Evolutionary conservation across 1,140 invertebrate species (phyloP).

Genomic region (Pemphigus obesinymphae): DNA sequence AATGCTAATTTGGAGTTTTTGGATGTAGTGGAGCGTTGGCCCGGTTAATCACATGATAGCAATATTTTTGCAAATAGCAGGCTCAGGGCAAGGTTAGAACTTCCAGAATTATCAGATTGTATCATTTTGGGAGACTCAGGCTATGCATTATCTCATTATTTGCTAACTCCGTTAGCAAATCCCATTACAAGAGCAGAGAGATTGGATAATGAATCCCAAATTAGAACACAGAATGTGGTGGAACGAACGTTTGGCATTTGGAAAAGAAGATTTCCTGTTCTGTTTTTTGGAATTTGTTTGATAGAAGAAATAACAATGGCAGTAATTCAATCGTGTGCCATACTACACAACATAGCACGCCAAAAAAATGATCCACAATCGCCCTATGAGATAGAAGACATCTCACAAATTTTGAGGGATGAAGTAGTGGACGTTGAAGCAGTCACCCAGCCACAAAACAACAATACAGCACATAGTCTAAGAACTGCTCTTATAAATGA

Average conservation of each 20-base stretch:
- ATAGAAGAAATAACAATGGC: no score
- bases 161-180: slow-evolving; percentile 41
- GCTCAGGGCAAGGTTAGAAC: slow-evolving; percentile 44
- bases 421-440: background rate
- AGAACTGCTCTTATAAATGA: background rate
- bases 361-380: no score
- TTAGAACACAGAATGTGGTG: background rate
- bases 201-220: no score
- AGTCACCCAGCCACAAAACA: background rate
- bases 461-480: background rate
- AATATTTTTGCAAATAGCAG: slow-evolving; percentile 49
- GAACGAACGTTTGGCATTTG: background rate
- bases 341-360: no score
- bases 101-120: slow-evolving; percentile 41
- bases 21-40: slow-evolving; percentile 51
- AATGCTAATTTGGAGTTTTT: slow-evolving; percentile 48
- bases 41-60: no score
- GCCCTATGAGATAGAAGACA: no score
- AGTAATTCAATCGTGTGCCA: no score
- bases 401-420: background rate
- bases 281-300: background rate
- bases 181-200: no score
- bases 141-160: slow-evolving; percentile 18
- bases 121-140: slow-evolving; percentile 46
- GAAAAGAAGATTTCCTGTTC: background rate